phyloP scores from a whole-genome alignment of 2,797 vertebrate species.

The Pitangus sulphuratus region DNA sequence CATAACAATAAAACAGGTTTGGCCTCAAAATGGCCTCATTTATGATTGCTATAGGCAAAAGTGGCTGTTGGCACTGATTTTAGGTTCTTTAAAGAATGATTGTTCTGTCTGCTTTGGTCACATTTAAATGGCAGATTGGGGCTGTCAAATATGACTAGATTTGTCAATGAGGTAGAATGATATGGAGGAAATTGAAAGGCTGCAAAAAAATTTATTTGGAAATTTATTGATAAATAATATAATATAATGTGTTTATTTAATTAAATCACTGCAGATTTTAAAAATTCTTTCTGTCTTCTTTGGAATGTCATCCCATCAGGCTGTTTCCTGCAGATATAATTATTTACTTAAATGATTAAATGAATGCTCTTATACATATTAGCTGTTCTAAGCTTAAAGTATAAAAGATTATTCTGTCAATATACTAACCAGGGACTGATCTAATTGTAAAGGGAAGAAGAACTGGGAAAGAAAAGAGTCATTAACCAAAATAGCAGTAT shows the following conservation, averaged over 20 bases:
- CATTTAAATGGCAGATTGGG: not conserved
- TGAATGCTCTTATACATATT: conserved; percentile 2
- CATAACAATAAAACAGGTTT: not conserved
- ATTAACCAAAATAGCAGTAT: not conserved
- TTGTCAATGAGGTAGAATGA: conserved; percentile 49
- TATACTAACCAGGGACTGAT: not conserved
- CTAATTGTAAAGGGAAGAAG: not conserved
- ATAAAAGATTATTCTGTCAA: not conserved
- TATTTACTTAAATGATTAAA: conserved; percentile 67
- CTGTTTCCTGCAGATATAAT: conserved; percentile 45
- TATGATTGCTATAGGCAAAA: not conserved
- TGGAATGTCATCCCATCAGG: conserved; percentile 15
- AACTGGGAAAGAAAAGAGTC: not conserved
- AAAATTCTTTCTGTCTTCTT: conserved; percentile 48
- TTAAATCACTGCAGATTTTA: conserved; percentile 54
- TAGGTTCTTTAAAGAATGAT: conserved; percentile 34
- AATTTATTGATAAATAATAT: conserved; percentile 70
- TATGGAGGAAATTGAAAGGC: not conserved
- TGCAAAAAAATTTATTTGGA: conserved; percentile 27
- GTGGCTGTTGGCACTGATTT: not conserved
- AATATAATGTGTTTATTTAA: conserved; percentile 52
- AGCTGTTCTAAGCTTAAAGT: not conserved
- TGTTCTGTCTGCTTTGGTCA: not conserved
- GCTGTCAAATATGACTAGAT: conserved; percentile 40
- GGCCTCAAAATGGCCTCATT: not conserved